phyloP scores from a whole-genome alignment of 2,888 invertebrate genomes.

The Erebia ligea region DNA sequence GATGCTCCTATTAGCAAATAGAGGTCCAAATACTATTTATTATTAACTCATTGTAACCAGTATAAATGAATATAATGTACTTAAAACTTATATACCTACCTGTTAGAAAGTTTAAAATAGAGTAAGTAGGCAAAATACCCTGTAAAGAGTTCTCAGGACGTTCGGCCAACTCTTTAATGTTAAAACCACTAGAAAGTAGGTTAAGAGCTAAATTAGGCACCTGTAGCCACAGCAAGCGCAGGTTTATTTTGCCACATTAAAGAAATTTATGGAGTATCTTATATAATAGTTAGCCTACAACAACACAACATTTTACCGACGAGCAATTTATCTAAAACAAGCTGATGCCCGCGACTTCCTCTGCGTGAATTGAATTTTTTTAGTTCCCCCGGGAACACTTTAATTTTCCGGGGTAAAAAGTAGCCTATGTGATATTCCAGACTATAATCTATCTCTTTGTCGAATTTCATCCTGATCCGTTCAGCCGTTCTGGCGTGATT shows the following conservation, averaged over 20 bases:
- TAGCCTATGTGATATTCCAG: too few species aligned
- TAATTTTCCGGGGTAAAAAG: too few species aligned
- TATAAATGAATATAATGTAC: background rate
- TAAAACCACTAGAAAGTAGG: slow-evolving; percentile 58
- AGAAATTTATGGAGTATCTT: slow-evolving; percentile 10
- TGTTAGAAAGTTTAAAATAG: background rate
- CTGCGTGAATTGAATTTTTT: too few species aligned
- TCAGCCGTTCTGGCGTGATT: too few species aligned
- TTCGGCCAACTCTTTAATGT: slow-evolving; percentile 66
- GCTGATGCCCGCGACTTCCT: too few species aligned
- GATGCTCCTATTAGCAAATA: too few species aligned
- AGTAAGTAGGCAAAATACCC: background rate
- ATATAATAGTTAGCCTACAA: background rate
- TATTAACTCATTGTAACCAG: background rate
- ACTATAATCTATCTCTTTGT: too few species aligned
- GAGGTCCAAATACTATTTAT: background rate
- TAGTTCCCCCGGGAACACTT: too few species aligned
- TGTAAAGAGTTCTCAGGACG: slow-evolving; percentile 35
- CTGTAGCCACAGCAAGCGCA: slow-evolving; percentile 54
- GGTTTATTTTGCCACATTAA: slow-evolving; percentile 16
- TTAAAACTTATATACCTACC: too few species aligned
- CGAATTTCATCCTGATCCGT: too few species aligned
- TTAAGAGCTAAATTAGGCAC: slow-evolving; percentile 62
- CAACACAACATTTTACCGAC: background rate
- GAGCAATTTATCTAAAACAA: background rate